Conservation (phyloP, 2,113 vertebrate species). For the Sus scrofa region DNA sequence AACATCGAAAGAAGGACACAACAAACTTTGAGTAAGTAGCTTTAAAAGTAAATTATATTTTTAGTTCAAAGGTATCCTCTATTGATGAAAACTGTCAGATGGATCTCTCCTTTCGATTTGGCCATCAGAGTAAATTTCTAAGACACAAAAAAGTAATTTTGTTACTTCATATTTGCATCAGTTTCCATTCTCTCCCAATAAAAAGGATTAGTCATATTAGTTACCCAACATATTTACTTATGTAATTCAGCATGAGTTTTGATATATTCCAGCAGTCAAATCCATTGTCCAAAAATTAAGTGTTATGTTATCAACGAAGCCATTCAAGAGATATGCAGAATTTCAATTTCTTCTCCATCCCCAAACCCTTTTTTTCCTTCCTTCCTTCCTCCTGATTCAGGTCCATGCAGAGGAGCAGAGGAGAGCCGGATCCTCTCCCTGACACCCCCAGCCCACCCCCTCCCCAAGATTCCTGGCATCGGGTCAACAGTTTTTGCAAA, state of each 20-base stretch:
- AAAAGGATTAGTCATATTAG: not conserved
- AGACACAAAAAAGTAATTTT: not conserved
- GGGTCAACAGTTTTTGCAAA: conserved; percentile 57
- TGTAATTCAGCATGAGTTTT: not conserved
- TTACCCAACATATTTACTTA: not conserved
- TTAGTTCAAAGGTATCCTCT: not conserved
- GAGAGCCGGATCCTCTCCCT: too few relatives aligned
- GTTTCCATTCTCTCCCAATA: not conserved
- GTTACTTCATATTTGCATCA: not conserved
- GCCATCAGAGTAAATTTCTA: not conserved
- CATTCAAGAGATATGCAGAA: not conserved
- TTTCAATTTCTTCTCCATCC: not conserved
- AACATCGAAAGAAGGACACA: not conserved
- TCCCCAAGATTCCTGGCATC: not conserved
- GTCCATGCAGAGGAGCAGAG: not conserved
- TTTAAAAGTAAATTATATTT: conserved; percentile 25
- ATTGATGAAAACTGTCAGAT: not conserved
- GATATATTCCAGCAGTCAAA: not conserved
- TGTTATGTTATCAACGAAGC: not conserved
- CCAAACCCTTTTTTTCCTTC: not conserved
- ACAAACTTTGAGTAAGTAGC: not conserved
- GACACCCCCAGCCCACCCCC: too few relatives aligned
- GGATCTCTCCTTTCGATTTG: not conserved
- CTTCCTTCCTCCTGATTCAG: not conserved
- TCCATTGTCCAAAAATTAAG: not conserved